A percentile compares a stretch with the other conserved stretches of the same genome.
phyloP scores from a whole-genome alignment of 2,888 invertebrate genomes.

The Andrena flavipes region DNA sequence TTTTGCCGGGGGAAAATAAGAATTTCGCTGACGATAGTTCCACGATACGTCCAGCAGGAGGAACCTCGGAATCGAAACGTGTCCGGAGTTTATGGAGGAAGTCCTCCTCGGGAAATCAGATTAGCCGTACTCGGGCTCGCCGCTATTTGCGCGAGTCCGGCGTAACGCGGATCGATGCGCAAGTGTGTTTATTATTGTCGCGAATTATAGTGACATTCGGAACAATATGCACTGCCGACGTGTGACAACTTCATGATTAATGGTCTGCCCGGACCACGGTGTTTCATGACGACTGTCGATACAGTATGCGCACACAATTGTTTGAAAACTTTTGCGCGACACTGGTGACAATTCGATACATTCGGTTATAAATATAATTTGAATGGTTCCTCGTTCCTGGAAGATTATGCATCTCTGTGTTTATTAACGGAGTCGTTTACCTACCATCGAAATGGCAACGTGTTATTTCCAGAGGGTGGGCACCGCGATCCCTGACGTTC shows the following conservation, averaged over 20 bases:
- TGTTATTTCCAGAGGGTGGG: no score
- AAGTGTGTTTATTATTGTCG: conserved; percentile 39
- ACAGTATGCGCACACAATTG: not conserved
- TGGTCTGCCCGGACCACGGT: conserved; percentile 14
- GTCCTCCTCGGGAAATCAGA: not conserved
- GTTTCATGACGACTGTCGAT: conserved; percentile 35
- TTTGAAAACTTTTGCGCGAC: conserved; percentile 17
- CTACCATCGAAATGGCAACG: no score
- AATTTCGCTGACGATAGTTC: not conserved
- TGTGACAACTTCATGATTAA: conserved; percentile 48
- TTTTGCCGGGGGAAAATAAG: conserved; percentile 9
- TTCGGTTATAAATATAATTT: not conserved
- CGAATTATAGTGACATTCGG: conserved; percentile 44
- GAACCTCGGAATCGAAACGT: not conserved
- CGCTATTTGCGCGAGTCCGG: not conserved
- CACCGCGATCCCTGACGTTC: no score
- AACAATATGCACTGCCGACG: conserved; percentile 43
- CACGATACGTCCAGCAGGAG: not conserved
- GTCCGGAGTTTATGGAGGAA: not conserved
- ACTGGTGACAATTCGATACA: conserved; percentile 13
- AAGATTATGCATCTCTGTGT: no score
- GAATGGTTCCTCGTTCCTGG: not conserved
- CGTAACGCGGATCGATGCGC: conserved; percentile 15
- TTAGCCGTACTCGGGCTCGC: not conserved
- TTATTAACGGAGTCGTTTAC: no score